Percentiles rank a stretch among this genome's conserved stretches.
These are phyloP conservation scores for Sandelia bainsii DNA, from an alignment of 2,797 vertebrate species.

Conservation along the genomic window DNA sequence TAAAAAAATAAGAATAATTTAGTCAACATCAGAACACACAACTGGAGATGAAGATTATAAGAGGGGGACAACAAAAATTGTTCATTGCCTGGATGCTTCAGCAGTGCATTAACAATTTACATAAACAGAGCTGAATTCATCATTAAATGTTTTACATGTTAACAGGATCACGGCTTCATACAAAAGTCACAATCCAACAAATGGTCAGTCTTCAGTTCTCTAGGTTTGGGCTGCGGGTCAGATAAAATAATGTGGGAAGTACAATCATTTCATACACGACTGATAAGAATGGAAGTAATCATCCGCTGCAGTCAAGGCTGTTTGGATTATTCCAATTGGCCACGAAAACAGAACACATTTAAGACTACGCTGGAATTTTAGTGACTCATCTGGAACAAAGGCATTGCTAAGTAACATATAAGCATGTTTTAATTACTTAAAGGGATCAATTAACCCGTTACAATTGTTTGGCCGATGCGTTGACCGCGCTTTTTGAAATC, in stretches of 20 bases:
- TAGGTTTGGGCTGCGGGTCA: neutral
- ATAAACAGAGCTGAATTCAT: neutral
- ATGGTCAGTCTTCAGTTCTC: neutral
- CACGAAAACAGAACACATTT: too few relatives aligned
- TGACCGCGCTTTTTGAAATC: neutral
- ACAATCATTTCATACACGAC: neutral
- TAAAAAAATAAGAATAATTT: neutral
- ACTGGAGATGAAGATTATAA: neutral
- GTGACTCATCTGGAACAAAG: too few relatives aligned
- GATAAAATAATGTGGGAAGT: neutral
- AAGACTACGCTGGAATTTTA: too few relatives aligned
- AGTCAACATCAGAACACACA: neutral
- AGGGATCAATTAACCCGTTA: neutral
- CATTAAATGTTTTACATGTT: neutral
- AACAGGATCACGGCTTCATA: neutral
- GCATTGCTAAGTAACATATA: too few relatives aligned
- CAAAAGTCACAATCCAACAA: neutral
- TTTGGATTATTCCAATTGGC: too few relatives aligned
- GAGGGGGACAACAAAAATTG: neutral
- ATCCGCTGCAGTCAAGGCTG: neutral
- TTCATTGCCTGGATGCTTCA: neutral
- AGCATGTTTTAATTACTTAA: neutral
- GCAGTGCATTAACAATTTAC: slow-evolving; percentile 4
- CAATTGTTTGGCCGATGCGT: neutral
- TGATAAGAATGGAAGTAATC: neutral